These are phyloP conservation scores for Hedychridium roseum DNA, from an alignment of 2,888 invertebrate genomes.

Conservation along the genomic window DNA sequence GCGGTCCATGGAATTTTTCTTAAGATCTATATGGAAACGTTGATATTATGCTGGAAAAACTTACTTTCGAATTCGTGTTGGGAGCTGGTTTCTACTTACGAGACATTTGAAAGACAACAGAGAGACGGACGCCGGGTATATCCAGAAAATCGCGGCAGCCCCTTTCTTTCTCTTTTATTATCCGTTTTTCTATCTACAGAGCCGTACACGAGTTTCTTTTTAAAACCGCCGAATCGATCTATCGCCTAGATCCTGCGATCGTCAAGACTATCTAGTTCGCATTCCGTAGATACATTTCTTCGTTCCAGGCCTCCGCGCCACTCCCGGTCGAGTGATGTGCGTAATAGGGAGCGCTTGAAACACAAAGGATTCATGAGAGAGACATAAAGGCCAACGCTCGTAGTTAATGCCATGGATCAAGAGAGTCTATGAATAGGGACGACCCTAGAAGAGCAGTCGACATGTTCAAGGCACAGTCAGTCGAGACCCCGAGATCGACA, in stretches of 20 bases:
- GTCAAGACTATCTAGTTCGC: conserved; percentile 48
- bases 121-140: conserved; percentile 39
- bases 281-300: conserved; percentile 47
- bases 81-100: conserved; percentile 47
- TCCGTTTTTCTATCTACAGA: conserved; percentile 40
- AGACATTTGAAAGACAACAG: conserved; percentile 43
- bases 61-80: conserved; percentile 42
- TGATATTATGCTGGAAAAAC: conserved; percentile 32
- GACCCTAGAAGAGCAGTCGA: conserved; percentile 48
- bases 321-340: conserved; percentile 49
- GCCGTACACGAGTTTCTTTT: conserved; percentile 34
- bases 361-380: conserved; percentile 48
- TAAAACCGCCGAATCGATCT: conserved; percentile 46
- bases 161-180: conserved; percentile 20
- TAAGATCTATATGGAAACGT: conserved; percentile 28
- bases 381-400: conserved; percentile 45
- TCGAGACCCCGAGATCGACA: conserved; percentile 41
- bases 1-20: conserved; percentile 30
- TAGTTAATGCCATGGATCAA: conserved; percentile 52
- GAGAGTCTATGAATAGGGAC: conserved; percentile 47
- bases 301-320: conserved; percentile 50
- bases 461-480: conserved; percentile 48
- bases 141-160: conserved; percentile 45
- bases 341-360: conserved; percentile 48
- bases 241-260: conserved; percentile 44